Conservation (phyloP, 1,140 invertebrate genomes). For the Drosophila pallidifrons region DNA sequence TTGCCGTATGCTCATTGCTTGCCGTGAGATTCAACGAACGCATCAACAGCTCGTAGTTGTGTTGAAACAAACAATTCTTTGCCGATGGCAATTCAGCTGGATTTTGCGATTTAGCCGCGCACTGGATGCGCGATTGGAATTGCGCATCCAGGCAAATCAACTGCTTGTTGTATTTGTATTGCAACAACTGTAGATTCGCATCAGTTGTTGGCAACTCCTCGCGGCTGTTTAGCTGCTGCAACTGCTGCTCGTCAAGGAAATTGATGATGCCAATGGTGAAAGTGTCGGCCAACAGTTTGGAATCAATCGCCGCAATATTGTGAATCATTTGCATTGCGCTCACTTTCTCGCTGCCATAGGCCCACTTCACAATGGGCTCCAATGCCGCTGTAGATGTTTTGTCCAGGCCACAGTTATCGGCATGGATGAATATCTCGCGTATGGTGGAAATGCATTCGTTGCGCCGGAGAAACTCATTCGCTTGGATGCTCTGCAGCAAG, state of each 20-base stretch:
- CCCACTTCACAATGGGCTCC: conserved; percentile 66
- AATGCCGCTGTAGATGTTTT: conserved; percentile 53
- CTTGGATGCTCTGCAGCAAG: conserved; percentile 66
- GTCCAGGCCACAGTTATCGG: conserved; percentile 56
- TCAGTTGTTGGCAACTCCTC: background rate
- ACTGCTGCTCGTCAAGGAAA: conserved; percentile 66
- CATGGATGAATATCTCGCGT: conserved; percentile 65
- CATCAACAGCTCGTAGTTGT: conserved; percentile 76
- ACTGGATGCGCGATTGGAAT: conserved; percentile 17
- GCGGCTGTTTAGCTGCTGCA: conserved; percentile 24
- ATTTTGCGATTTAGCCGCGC: background rate
- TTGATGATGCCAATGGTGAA: conserved; percentile 77
- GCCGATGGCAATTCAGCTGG: background rate
- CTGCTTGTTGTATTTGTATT: conserved; percentile 70
- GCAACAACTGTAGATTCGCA: conserved; percentile 35
- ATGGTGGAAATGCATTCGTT: conserved; percentile 74
- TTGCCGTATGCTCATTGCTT: conserved; percentile 40
- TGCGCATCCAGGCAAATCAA: conserved; percentile 53
- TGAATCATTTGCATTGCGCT: conserved; percentile 62
- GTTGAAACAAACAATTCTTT: conserved; percentile 71
- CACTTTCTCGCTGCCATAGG: conserved; percentile 57
- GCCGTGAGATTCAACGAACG: conserved; percentile 59
- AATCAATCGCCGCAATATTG: conserved; percentile 69
- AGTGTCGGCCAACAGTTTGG: conserved; percentile 67
- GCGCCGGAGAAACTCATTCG: conserved; percentile 60